Evolutionary conservation across 2,797 vertebrate species (phyloP).

Genomic region (Anomalospiza imberbis): DNA sequence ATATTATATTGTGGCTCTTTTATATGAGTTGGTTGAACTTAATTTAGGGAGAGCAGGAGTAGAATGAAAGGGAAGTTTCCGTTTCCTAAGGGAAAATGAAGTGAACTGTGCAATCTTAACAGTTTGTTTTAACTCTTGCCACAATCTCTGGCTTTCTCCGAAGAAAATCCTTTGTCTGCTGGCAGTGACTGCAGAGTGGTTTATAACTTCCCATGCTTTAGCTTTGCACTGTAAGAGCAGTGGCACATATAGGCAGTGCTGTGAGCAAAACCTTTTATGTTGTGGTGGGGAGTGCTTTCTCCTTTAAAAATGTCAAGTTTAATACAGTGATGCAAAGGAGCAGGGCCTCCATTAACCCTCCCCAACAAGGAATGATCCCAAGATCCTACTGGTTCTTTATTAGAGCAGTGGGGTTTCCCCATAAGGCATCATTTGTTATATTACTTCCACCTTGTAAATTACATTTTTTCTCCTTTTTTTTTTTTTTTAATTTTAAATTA

Average conservation of each 20-base stretch:
- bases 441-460: constrained; percentile 57
- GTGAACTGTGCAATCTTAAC: constrained; percentile 5
- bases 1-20: constrained; percentile 29
- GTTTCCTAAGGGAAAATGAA: constrained; percentile 56
- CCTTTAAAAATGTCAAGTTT: constrained; percentile 51
- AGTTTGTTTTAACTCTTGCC: constrained; percentile 42
- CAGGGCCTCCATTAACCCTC: constrained; percentile 53
- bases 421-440: constrained; percentile 54
- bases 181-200: constrained; percentile 9
- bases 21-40: constrained; percentile 37
- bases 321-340: constrained; percentile 47
- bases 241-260: constrained; percentile 8
- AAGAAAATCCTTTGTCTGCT: constrained; percentile 33
- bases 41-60: constrained; percentile 28
- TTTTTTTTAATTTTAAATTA: not conserved
- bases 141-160: not conserved
- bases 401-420: constrained; percentile 36
- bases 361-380: constrained; percentile 13
- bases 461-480: not conserved
- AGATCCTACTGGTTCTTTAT: constrained; percentile 43
- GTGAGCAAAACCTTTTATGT: constrained; percentile 47
- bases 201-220: constrained; percentile 42
- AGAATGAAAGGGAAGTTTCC: constrained; percentile 42
- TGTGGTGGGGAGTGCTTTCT: constrained; percentile 28
- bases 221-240: not conserved